Evolutionary conservation across 2,888 invertebrate genomes (phyloP).

Genomic region (Cybosia mesomella): DNA sequence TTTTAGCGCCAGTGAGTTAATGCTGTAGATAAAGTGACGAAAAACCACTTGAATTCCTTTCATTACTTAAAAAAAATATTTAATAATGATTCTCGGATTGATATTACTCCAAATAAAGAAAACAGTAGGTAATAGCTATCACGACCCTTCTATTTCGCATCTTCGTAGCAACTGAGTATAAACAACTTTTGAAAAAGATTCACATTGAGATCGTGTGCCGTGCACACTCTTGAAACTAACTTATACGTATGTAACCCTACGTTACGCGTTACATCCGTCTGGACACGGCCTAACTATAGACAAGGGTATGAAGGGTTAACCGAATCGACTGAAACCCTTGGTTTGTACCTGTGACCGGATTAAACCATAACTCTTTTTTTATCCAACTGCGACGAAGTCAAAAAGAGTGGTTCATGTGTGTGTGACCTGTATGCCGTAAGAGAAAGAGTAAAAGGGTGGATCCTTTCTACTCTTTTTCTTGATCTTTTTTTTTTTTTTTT

Average conservation of each 20-base stretch:
- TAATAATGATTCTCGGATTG: no score
- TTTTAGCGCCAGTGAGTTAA: no score
- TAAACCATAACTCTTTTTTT: background rate
- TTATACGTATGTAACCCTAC: background rate
- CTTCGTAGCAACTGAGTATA: background rate
- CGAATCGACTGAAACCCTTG: slow-evolving; percentile 3
- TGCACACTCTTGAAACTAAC: background rate
- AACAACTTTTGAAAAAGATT: background rate
- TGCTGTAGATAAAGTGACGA: no score
- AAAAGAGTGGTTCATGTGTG: background rate
- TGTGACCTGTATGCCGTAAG: background rate
- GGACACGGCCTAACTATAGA: background rate
- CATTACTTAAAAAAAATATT: no score
- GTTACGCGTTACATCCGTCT: background rate
- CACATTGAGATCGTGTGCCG: background rate
- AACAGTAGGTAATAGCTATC: background rate
- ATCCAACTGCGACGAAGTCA: background rate
- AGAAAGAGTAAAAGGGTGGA: no score
- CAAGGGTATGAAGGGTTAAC: slow-evolving; percentile 2
- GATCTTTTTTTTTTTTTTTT: no score
- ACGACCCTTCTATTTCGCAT: background rate
- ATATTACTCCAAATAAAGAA: background rate
- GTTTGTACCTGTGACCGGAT: background rate
- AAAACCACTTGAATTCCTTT: no score
- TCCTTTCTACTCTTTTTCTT: no score